A percentile compares a stretch with the other conserved stretches of the same genome.
Evolutionary conservation across 2,888 invertebrate species (phyloP).

Genomic region (Myathropa florea): DNA sequence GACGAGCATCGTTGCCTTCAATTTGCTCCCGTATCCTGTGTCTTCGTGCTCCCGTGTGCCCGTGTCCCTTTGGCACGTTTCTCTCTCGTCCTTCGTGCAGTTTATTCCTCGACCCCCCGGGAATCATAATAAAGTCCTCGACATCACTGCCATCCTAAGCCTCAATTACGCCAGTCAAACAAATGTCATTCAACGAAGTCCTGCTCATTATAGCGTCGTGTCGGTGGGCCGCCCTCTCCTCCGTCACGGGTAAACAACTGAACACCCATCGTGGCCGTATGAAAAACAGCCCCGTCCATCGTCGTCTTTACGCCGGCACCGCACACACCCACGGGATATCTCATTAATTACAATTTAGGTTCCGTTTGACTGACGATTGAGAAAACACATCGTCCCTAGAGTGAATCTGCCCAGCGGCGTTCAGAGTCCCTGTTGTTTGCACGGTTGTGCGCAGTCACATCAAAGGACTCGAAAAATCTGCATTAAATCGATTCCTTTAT

Average conservation of each 20-base stretch:
- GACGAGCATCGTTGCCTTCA: neutral
- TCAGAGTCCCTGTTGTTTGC: too few species aligned
- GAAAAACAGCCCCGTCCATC: neutral
- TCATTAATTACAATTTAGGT: neutral
- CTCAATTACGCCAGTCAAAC: neutral
- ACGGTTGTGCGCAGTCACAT: neutral
- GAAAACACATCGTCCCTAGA: neutral
- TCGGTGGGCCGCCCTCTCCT: neutral
- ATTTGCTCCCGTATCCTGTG: neutral
- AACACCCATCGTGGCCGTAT: neutral
- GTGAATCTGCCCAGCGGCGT: too few species aligned
- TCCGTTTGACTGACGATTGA: neutral
- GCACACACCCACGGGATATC: neutral
- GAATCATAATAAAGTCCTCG: neutral
- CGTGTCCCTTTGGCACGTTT: neutral
- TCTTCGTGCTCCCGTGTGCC: neutral
- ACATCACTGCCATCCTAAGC: neutral
- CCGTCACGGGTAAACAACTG: neutral
- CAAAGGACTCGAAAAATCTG: conserved; percentile 29
- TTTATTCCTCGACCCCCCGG: neutral
- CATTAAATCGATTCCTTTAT: conserved; percentile 48
- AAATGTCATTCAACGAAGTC: neutral
- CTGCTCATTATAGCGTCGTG: neutral
- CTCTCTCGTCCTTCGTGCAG: neutral
- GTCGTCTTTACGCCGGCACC: neutral